Conservation (phyloP, 2,888 invertebrate genomes). For the Galeopsomyia nigrocyanea region DNA sequence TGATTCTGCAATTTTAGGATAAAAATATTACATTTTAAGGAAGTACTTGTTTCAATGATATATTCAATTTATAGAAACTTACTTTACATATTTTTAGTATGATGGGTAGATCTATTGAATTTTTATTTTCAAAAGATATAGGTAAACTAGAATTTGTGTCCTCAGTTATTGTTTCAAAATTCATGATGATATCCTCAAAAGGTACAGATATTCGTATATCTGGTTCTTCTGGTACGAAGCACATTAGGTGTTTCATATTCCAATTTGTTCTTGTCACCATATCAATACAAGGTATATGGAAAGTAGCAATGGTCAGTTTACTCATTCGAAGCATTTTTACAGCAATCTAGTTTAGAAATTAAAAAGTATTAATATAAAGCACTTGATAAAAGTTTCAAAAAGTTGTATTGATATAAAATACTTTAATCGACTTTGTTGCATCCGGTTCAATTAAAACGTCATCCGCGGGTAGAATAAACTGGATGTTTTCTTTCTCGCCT, state of each 20-base stretch:
- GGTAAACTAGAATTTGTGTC: constrained; percentile 53
- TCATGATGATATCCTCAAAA: constrained; percentile 51
- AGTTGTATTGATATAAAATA: constrained; percentile 42
- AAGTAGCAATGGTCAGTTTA: constrained; percentile 58
- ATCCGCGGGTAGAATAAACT: constrained; percentile 56
- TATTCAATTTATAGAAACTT: constrained; percentile 22
- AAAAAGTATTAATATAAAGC: constrained; percentile 17
- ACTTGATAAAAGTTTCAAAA: constrained; percentile 11
- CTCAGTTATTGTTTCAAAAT: constrained; percentile 57
- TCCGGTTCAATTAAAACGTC: constrained; percentile 61
- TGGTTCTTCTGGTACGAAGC: constrained; percentile 62
- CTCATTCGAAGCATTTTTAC: constrained; percentile 58
- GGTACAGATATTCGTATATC: constrained; percentile 54
- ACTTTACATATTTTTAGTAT: constrained; percentile 58
- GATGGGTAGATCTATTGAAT: constrained; percentile 58
- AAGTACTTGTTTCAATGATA: not conserved
- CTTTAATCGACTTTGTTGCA: constrained; percentile 56
- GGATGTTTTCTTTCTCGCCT: constrained; percentile 59
- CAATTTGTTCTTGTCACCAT: constrained; percentile 62
- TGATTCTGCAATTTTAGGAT: constrained; percentile 50
- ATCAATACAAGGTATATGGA: constrained; percentile 58
- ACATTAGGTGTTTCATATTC: constrained; percentile 61
- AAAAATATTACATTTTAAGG: constrained; percentile 4
- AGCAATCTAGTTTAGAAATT: constrained; percentile 55
- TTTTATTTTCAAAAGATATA: constrained; percentile 61